phyloP scores from a whole-genome alignment of 2,797 vertebrate genomes.

The Myioborus melanocephalus region DNA sequence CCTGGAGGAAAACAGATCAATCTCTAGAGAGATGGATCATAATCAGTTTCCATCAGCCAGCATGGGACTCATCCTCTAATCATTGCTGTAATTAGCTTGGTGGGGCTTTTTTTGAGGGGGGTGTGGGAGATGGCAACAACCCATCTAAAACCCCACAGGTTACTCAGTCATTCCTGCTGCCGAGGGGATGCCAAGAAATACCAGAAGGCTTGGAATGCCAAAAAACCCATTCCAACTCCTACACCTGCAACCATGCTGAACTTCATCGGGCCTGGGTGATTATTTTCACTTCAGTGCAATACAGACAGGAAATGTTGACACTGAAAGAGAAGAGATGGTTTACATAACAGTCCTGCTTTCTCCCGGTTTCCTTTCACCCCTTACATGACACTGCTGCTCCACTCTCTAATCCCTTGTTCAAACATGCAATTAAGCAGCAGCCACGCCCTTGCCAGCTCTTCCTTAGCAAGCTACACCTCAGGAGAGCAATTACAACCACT shows the following conservation, averaged over 20 bases:
- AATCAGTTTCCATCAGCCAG: not conserved
- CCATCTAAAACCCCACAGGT: not conserved
- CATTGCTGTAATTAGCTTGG: not conserved
- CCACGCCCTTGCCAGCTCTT: not conserved
- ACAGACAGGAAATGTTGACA: slow-evolving; percentile 10
- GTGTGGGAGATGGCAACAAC: not conserved
- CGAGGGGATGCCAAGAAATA: not conserved
- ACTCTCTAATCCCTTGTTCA: slow-evolving; percentile 1
- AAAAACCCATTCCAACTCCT: not conserved
- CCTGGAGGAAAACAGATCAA: not conserved
- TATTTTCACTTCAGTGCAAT: not conserved
- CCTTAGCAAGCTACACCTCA: not conserved
- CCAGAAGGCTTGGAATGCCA: not conserved
- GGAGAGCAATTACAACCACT: not conserved
- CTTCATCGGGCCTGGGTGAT: not conserved
- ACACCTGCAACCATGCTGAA: not conserved
- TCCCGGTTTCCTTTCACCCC: not conserved
- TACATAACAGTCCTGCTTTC: not conserved
- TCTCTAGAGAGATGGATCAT: not conserved
- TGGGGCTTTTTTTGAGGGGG: not conserved
- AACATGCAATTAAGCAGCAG: not conserved
- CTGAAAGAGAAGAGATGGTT: not conserved
- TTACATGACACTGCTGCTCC: not conserved
- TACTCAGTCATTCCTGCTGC: not conserved
- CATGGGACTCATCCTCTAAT: not conserved